Evolutionary conservation across 2,797 vertebrate species (phyloP), one percentile per base, ranked within the genome.

Genomic region (Carapus acus): DNA sequence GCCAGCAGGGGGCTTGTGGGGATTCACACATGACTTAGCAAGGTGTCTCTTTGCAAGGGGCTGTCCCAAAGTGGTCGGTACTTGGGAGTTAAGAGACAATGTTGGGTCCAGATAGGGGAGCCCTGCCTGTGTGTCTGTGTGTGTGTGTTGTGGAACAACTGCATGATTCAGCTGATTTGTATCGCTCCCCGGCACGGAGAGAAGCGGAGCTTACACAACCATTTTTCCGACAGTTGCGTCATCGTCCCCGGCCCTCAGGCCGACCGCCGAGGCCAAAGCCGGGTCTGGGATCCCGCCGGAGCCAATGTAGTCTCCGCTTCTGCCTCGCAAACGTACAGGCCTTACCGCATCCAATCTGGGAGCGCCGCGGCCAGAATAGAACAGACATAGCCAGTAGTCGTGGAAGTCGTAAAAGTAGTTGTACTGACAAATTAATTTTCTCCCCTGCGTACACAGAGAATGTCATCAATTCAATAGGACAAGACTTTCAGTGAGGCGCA

Each of bases 141-240:
- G 37, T 49, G 49, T 55, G 49, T 48, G 51, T 59, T 50, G 55
- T 39, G 47, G 49, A 24, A 60, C 39, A 23, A 34, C 49, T 55
- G 65, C 51, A 62, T 68, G 34, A 66, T 76, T 69, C 67, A 56
- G 68, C 71, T 73, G 45, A 68, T 82, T 54, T 55, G 39, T 55
- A 37, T 33, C 52, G 71, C 47, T 19, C 39, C 33, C 60, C 71
- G 67, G 65, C 63, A 52, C 51, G 58, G 58, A 59, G 52, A 74
- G 38, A 50, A 72, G 78, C 43, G 66, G 61, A 50, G 53, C 64
- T 82, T 77, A 54, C 59, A 43, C 77, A 80, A 82, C n/a, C 67
- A 68, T 76, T 77, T 77, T 79, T 74, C 79, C 78, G 59, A 66
- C 47, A 34, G 58, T 83, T 77, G 67, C 58, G 61, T 86, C 79